Conservation (phyloP, 2,113 vertebrate genomes). For the Plectropomus leopardus region DNA sequence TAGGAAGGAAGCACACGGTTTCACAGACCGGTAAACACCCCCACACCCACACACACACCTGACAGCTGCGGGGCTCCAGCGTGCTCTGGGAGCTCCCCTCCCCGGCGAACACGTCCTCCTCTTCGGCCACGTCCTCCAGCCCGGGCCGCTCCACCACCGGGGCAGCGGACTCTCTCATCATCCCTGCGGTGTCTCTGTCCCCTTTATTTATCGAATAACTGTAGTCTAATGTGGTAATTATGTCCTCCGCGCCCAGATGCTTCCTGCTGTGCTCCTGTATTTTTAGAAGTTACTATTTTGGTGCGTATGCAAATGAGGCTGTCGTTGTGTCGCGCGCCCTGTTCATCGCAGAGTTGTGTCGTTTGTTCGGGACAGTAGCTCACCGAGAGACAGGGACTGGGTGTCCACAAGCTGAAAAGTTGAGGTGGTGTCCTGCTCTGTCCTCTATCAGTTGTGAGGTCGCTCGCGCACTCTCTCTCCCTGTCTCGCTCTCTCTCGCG, state of each 20-base stretch:
- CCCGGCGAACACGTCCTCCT: constrained; percentile 66
- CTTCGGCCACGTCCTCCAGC: constrained; percentile 70
- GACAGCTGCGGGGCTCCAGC: constrained; percentile 18
- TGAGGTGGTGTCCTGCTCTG: too few relatives aligned
- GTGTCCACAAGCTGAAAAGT: too few relatives aligned
- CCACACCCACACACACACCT: constrained; percentile 29
- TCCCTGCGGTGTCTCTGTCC: constrained; percentile 24
- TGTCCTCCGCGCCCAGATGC: background rate
- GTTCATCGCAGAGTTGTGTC: background rate
- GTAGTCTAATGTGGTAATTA: too few relatives aligned
- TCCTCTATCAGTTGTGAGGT: too few relatives aligned
- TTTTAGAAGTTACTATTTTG: constrained; percentile 14
- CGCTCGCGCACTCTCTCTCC: too few relatives aligned
- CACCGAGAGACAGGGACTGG: too few relatives aligned
- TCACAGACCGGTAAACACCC: background rate
- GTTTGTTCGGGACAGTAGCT: too few relatives aligned
- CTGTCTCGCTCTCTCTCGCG: too few relatives aligned
- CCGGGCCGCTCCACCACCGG: constrained; percentile 52
- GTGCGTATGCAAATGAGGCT: background rate
- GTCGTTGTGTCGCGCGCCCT: background rate
- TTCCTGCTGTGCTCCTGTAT: background rate
- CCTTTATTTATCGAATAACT: too few relatives aligned
- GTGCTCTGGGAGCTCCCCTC: constrained; percentile 17
- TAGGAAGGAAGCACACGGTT: background rate
- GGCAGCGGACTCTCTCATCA: constrained; percentile 53